Percentiles rank a stretch among this genome's conserved stretches.
These are phyloP conservation scores for Galagoides demidoff DNA, from an alignment of 2,797 vertebrate genomes.

Conservation along the genomic window DNA sequence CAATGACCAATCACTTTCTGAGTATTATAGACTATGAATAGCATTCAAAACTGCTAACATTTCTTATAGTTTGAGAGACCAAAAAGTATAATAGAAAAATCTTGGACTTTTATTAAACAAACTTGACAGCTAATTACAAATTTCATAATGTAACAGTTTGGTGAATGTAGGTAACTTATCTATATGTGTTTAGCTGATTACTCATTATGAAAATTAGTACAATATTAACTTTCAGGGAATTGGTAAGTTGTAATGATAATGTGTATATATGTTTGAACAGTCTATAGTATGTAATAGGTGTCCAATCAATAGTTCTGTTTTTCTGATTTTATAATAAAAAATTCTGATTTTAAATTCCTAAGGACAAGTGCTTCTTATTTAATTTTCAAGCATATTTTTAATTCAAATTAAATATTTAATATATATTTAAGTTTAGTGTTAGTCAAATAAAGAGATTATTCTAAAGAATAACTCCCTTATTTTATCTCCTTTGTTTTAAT, in stretches of 20 bases:
- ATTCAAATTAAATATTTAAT: background rate
- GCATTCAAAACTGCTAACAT: background rate
- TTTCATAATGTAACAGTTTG: background rate
- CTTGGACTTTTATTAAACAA: background rate
- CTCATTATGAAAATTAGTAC: background rate
- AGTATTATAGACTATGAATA: background rate
- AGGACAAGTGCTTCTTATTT: background rate
- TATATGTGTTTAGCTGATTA: background rate
- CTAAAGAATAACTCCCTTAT: background rate
- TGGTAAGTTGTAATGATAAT: background rate
- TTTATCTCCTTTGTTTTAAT: background rate
- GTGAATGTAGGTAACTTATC: background rate
- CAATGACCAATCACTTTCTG: background rate
- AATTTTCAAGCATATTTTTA: background rate
- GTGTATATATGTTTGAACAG: background rate
- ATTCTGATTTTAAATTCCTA: background rate
- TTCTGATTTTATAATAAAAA: background rate
- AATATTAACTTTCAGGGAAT: background rate
- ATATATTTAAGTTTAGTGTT: background rate
- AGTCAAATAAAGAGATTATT: background rate
- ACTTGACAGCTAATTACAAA: background rate
- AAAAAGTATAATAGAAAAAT: background rate
- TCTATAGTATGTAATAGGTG: background rate
- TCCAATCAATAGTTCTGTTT: background rate
- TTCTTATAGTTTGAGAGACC: background rate